Evolutionary conservation across 2,888 invertebrate species (phyloP), one percentile per base, ranked within the genome.

Genomic region (Sinotaia quadrata): DNA sequence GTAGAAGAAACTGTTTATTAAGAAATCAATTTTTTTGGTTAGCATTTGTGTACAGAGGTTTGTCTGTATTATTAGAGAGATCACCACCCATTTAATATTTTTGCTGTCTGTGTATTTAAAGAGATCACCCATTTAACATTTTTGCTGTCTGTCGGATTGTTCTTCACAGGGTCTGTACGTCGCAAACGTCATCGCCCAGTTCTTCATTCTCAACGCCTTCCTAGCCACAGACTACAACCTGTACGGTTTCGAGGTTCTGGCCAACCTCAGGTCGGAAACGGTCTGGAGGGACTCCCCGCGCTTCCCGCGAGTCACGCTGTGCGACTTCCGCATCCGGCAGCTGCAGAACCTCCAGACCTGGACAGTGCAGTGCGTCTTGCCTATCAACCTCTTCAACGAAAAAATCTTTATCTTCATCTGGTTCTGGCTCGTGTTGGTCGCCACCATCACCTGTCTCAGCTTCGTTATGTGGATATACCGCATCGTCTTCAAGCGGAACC

Each of bases 321-420:
- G 84, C 69, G 84, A 84, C 69, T 84, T 84, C 71, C 76, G 81
- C 49, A 82, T 84, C 41, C 77, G 84, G 0, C 83, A 84, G 70
- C 77, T 84, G 70, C 75, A 76, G 57, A 84, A 84, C 69, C 74
- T 84, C 4, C 84, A 84, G 57, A 73, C 80, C 29, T 83, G 81
- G 81, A 84, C 83, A 7, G 84, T 85, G 7, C 84, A 84, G 66
- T 84, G 83, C 72, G 83, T 83, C 15, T 74, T 84, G 56, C 84
- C 84, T 7, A 84, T 84, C 60, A 84, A 84, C 69, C 74, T 84
- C 27, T 84, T 83, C 71, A 84, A 83, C 71, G 83, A 83, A 69
- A 84, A 84, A 73, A 83, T 84, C 59, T 84, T 84, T 72, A 78
- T 84, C n/a, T 81, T 84, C 69, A 74, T 84, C 33, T 84, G 83